Conservation (phyloP, 2,113 vertebrate genomes). For the Mohoua ochrocephala region DNA sequence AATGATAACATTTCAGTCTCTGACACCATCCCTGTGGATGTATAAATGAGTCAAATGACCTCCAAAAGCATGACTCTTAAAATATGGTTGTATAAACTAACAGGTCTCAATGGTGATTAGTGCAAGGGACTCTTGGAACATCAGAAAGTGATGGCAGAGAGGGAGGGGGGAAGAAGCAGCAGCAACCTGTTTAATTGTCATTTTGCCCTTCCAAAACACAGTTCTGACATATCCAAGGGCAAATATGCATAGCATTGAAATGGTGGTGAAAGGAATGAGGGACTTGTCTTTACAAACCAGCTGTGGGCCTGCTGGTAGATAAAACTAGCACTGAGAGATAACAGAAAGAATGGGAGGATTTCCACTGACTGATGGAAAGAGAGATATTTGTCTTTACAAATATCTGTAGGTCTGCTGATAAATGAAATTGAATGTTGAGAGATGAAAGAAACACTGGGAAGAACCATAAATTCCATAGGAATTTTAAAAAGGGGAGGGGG, state of each 20-base stretch:
- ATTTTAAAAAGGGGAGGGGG: too few species aligned
- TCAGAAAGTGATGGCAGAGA: not conserved
- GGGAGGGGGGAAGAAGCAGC: not conserved
- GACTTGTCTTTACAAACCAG: too few species aligned
- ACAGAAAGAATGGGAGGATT: too few species aligned
- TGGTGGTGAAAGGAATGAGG: too few species aligned
- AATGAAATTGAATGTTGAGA: too few species aligned
- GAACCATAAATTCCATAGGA: too few species aligned
- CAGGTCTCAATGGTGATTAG: not conserved
- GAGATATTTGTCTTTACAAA: too few species aligned
- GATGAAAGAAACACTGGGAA: too few species aligned
- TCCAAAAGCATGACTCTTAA: constrained; percentile 22
- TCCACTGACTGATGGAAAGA: too few species aligned
- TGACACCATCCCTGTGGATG: constrained; percentile 4
- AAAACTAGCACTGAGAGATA: too few species aligned
- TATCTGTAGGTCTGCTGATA: too few species aligned
- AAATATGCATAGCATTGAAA: not conserved
- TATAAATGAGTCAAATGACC: constrained; percentile 29
- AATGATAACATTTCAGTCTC: not conserved
- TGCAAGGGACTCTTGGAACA: not conserved
- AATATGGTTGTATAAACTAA: not conserved
- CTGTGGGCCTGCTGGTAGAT: too few species aligned
- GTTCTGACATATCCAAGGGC: not conserved
- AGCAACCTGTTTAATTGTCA: not conserved
- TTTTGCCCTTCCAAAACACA: not conserved